These are phyloP conservation scores for Tetramorium parvispinum DNA, from an alignment of 1,140 invertebrate species.

Conservation along the genomic window DNA sequence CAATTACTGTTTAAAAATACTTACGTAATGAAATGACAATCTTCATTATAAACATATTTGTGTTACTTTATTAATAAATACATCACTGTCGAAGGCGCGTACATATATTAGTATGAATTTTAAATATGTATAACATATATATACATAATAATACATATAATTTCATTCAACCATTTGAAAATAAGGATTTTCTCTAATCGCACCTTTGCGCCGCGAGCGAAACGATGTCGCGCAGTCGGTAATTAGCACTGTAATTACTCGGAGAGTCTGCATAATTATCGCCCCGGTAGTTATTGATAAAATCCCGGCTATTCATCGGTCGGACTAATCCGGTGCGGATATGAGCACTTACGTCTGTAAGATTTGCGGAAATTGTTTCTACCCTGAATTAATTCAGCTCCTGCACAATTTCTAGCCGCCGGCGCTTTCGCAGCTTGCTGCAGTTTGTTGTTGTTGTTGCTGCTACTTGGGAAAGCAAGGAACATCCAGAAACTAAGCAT, in stretches of 20 bases:
- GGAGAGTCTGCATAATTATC: constrained; percentile 44
- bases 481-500: neutral
- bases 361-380: constrained; percentile 32
- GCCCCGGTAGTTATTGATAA: constrained; percentile 39
- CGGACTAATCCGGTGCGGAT: constrained; percentile 22
- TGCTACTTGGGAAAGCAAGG: constrained; percentile 9
- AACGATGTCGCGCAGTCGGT: neutral
- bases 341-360: neutral
- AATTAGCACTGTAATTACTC: constrained; percentile 64
- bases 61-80: neutral
- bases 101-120: neutral
- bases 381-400: constrained; percentile 12
- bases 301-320: constrained; percentile 10
- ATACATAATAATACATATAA: neutral
- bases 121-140: neutral
- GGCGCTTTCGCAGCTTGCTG: neutral
- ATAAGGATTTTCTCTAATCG: constrained; percentile 4
- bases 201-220: neutral
- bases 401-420: neutral
- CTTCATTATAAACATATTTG: neutral
- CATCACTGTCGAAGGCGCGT: neutral
- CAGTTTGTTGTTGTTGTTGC: constrained; percentile 20
- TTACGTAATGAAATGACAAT: neutral
- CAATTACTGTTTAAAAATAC: constrained; percentile 13
- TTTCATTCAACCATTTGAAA: neutral